phyloP scores from a whole-genome alignment of 2,797 vertebrate genomes.

The Galaxias olidus region DNA sequence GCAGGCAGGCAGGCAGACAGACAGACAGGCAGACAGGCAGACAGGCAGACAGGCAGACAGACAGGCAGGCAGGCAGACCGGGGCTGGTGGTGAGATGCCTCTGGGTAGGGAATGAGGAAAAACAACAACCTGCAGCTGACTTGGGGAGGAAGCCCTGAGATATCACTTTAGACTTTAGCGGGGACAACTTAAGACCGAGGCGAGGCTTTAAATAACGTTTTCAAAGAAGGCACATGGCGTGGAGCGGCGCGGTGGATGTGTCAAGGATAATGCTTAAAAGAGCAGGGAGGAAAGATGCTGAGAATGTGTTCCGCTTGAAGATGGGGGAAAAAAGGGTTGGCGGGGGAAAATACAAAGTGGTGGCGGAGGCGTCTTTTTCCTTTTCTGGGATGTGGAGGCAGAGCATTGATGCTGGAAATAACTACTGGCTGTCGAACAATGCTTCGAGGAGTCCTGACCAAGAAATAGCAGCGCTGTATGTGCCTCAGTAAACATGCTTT shows the following conservation, averaged over 20 bases:
- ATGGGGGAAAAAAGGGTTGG: neutral
- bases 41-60: too few species aligned
- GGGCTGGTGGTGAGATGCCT: conserved; percentile 55
- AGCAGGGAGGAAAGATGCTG: conserved; percentile 18
- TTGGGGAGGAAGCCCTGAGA: conserved; percentile 58
- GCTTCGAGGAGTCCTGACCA: conserved; percentile 25
- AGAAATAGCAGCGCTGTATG: conserved; percentile 33
- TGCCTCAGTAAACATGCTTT: too few species aligned
- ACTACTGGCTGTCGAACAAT: conserved; percentile 32
- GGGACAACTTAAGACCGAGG: conserved; percentile 39
- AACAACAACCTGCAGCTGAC: conserved; percentile 67
- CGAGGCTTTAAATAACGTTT: conserved; percentile 38
- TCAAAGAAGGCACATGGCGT: conserved; percentile 1
- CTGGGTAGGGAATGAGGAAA: conserved; percentile 63
- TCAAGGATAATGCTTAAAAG: conserved; percentile 27
- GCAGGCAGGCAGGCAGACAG: too few species aligned
- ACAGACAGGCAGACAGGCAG: too few species aligned
- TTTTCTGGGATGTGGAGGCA: conserved; percentile 19
- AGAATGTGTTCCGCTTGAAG: conserved; percentile 31
- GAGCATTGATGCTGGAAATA: conserved; percentile 48
- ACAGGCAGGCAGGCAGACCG: too few species aligned
- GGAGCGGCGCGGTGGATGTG: conserved; percentile 23
- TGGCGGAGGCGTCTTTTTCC: conserved; percentile 32
- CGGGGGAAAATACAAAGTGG: conserved; percentile 21
- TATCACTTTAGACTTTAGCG: conserved; percentile 39